phyloP scores from a whole-genome alignment of 2,797 vertebrate genomes.

The Brachyrhaphis roseni region DNA sequence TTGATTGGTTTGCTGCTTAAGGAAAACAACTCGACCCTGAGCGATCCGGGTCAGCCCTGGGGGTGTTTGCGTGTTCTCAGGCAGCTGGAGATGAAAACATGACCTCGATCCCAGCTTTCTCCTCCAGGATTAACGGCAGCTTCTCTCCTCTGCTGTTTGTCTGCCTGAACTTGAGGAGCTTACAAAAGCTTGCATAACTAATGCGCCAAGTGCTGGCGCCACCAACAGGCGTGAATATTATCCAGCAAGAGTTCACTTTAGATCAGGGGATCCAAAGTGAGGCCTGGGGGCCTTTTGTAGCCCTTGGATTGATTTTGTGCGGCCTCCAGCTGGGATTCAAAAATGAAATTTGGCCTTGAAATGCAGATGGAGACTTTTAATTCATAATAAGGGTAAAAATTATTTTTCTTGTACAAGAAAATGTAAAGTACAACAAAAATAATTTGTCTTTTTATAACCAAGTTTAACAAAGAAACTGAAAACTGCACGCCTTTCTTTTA shows the following conservation, averaged over 20 bases:
- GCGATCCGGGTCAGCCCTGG: neutral
- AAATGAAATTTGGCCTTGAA: no score
- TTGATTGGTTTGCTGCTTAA: neutral
- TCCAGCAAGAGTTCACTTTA: neutral
- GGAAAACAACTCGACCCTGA: neutral
- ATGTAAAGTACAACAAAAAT: no score
- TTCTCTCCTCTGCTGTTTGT: neutral
- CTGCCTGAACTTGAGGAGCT: slow-evolving; percentile 37
- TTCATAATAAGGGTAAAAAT: no score
- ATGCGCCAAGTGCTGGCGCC: neutral
- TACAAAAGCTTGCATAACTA: slow-evolving; percentile 42
- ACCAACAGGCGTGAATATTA: slow-evolving; percentile 18
- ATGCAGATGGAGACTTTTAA: no score
- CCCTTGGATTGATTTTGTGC: no score
- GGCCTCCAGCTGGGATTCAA: no score
- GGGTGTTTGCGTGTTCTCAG: neutral
- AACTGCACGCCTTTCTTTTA: no score
- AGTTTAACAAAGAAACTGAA: no score
- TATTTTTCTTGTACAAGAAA: no score
- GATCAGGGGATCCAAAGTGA: no score
- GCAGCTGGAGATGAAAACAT: slow-evolving; percentile 23
- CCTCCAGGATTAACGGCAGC: slow-evolving; percentile 27
- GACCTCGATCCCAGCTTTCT: slow-evolving; percentile 42
- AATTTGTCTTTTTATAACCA: no score
- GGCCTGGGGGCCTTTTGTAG: no score